phyloP scores from a whole-genome alignment of 2,113 vertebrate species.

The Isichthys henryi region DNA sequence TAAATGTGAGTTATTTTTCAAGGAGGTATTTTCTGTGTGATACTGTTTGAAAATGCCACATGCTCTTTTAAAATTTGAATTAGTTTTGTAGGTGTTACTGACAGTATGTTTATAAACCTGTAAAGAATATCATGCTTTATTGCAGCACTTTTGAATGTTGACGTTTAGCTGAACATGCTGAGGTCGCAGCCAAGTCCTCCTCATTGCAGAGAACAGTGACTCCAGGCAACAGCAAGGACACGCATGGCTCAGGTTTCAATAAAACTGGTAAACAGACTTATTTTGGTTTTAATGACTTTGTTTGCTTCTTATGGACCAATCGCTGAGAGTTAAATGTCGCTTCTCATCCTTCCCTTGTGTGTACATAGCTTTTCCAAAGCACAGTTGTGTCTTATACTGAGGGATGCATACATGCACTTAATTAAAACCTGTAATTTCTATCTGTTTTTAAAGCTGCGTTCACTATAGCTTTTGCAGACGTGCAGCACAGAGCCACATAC shows the following conservation, averaged over 20 bases:
- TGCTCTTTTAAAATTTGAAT: not conserved
- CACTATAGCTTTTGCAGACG: not conserved
- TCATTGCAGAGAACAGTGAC: slow-evolving; percentile 9
- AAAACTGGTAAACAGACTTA: not conserved
- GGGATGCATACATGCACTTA: not conserved
- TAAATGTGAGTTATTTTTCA: not conserved
- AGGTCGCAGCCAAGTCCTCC: not conserved
- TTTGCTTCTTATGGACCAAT: not conserved
- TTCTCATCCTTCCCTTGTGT: not conserved
- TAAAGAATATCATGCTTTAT: not conserved
- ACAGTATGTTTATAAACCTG: not conserved
- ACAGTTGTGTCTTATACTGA: not conserved
- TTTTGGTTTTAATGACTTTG: not conserved
- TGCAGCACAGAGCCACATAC: not conserved
- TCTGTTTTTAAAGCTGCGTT: not conserved
- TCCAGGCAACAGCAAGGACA: slow-evolving; percentile 23
- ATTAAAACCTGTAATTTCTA: not conserved
- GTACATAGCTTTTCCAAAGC: not conserved
- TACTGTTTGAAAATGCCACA: not conserved
- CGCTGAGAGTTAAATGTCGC: not conserved
- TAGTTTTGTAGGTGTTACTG: not conserved
- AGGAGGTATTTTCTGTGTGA: not conserved
- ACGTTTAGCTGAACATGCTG: slow-evolving; percentile 10
- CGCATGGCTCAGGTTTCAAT: not conserved
- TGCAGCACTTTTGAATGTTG: not conserved